These are phyloP conservation scores for Lasaia peninsularis DNA, from an alignment of 1,140 invertebrate species.

Conservation along the genomic window DNA sequence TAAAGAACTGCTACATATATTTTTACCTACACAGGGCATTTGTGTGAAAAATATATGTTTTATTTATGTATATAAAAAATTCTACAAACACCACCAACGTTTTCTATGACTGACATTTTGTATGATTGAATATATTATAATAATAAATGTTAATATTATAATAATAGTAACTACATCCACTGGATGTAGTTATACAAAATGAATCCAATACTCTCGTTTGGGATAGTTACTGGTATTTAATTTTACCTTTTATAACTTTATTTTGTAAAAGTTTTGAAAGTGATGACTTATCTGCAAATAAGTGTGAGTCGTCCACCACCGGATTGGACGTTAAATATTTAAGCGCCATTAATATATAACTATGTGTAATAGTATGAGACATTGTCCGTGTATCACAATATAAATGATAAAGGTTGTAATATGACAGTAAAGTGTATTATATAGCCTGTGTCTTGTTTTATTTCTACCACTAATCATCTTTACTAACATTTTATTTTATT, in stretches of 20 bases:
- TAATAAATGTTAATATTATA: too few species aligned
- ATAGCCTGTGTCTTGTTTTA: slow-evolving; percentile 36
- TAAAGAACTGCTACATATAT: too few species aligned
- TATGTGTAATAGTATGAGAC: slow-evolving; percentile 16
- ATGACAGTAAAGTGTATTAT: slow-evolving; percentile 48
- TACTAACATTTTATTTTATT: not conserved
- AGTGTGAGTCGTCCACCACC: slow-evolving; percentile 9
- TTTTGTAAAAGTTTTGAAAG: not conserved
- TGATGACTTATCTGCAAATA: not conserved
- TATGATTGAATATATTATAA: too few species aligned
- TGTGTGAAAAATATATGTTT: too few species aligned
- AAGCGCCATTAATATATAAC: slow-evolving; percentile 25
- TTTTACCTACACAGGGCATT: too few species aligned
- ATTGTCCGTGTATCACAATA: slow-evolving; percentile 25
- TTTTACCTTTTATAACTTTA: not conserved
- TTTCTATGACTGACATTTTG: too few species aligned
- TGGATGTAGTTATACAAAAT: too few species aligned
- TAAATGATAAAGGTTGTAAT: slow-evolving; percentile 32
- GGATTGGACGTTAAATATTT: slow-evolving; percentile 19
- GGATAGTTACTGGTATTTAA: too few species aligned
- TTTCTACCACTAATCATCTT: slow-evolving; percentile 9
- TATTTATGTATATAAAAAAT: too few species aligned
- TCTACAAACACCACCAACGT: too few species aligned
- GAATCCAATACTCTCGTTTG: too few species aligned
- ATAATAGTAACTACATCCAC: too few species aligned